Evolutionary conservation across 2,888 invertebrate genomes (phyloP).

Genomic region (Tineola bisselliella): DNA sequence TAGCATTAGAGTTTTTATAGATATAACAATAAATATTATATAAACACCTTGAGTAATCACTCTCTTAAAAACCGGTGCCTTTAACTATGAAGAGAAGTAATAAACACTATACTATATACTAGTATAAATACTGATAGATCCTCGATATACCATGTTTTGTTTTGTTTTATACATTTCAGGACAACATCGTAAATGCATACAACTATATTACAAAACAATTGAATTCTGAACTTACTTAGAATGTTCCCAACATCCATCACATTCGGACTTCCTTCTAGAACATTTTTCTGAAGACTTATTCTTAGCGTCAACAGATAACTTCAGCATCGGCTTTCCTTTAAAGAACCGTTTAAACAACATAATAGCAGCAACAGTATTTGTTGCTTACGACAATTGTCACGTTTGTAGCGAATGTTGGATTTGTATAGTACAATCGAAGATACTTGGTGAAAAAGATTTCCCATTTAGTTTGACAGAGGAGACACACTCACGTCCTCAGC

Average conservation of each 20-base stretch:
- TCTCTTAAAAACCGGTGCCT: too few relatives aligned
- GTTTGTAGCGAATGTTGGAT: slow-evolving; percentile 56
- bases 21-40: too few relatives aligned
- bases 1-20: too few relatives aligned
- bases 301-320: slow-evolving; percentile 32
- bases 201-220: neutral
- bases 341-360: slow-evolving; percentile 69
- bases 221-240: slow-evolving; percentile 45
- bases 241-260: slow-evolving; percentile 53
- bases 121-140: too few relatives aligned
- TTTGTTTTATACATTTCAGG: too few relatives aligned
- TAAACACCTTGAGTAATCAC: too few relatives aligned
- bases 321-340: slow-evolving; percentile 67
- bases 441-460: slow-evolving; percentile 52
- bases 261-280: slow-evolving; percentile 60
- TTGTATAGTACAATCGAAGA: slow-evolving; percentile 45
- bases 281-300: slow-evolving; percentile 48
- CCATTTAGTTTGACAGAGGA: slow-evolving; percentile 62
- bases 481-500: slow-evolving; percentile 54
- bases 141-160: too few relatives aligned
- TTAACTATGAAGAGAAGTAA: too few relatives aligned
- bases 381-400: slow-evolving; percentile 58
- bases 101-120: too few relatives aligned
- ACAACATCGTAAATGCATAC: too few relatives aligned
- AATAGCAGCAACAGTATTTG: slow-evolving; percentile 59